Conservation (phyloP, 2,797 vertebrate species). For the Urosaurus nigricauda region DNA sequence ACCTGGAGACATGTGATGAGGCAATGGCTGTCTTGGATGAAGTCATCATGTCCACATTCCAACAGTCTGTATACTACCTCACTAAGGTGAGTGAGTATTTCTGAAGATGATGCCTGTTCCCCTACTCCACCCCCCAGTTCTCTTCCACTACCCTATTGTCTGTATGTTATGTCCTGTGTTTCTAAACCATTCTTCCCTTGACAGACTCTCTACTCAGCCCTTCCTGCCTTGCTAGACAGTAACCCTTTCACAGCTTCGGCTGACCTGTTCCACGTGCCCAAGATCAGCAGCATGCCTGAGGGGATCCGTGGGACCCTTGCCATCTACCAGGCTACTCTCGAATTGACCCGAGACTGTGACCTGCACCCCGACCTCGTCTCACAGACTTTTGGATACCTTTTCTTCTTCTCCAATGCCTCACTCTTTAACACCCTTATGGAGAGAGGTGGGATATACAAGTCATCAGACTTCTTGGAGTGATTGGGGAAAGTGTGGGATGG, state of each 20-base stretch:
- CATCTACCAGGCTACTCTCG: conserved; percentile 89
- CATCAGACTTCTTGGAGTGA: not conserved
- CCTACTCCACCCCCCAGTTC: not conserved
- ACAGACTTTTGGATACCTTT: conserved; percentile 95
- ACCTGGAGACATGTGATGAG: conserved; percentile 93
- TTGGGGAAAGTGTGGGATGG: too few relatives aligned
- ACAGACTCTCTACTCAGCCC: conserved; percentile 91
- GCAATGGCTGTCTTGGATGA: conserved; percentile 93
- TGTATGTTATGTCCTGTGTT: not conserved
- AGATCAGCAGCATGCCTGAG: conserved; percentile 85
- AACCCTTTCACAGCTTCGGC: conserved; percentile 88
- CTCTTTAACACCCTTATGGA: conserved; percentile 93
- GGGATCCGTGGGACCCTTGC: conserved; percentile 88
- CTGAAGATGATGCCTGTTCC: too few relatives aligned
- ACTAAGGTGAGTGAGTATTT: conserved; percentile 85
- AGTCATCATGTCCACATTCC: conserved; percentile 96
- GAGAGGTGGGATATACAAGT: conserved; percentile 82
- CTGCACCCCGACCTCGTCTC: conserved; percentile 92
- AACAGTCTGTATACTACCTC: conserved; percentile 95
- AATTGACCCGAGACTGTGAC: conserved; percentile 87
- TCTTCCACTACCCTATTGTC: not conserved
- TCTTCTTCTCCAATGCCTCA: conserved; percentile 96
- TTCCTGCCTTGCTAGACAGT: conserved; percentile 91
- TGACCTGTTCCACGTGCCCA: conserved; percentile 81
- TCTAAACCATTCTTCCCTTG: conserved; percentile 11